These are phyloP conservation scores for Allophyes oxyacanthae DNA, from an alignment of 2,888 invertebrate species.

Conservation along the genomic window DNA sequence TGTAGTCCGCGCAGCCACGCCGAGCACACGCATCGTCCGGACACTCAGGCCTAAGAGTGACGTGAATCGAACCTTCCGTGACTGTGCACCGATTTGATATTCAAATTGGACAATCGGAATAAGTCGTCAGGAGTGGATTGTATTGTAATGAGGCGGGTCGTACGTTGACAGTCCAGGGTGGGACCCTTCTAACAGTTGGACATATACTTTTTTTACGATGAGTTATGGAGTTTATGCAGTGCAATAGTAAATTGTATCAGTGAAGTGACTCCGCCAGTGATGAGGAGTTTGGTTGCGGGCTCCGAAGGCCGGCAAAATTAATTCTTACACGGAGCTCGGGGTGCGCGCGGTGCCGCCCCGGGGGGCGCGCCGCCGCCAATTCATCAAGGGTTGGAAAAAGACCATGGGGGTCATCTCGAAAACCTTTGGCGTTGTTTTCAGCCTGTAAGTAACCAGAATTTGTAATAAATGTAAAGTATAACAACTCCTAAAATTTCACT, in stretches of 20 bases:
- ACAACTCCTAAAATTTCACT: not conserved
- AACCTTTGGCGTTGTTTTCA: constrained; percentile 94
- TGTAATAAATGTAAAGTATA: not conserved
- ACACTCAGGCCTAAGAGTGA: constrained; percentile 55
- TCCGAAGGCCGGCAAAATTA: constrained; percentile 81
- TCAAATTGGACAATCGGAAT: constrained; percentile 74
- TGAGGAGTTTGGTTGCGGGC: constrained; percentile 66
- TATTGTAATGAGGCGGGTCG: constrained; percentile 72
- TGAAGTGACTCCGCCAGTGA: constrained; percentile 77
- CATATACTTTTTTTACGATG: constrained; percentile 49
- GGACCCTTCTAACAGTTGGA: constrained; percentile 52
- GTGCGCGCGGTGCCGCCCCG: constrained; percentile 82
- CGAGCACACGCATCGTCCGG: constrained; percentile 68
- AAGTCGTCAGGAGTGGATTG: constrained; percentile 72
- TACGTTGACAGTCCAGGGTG: constrained; percentile 53
- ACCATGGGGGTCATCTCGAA: constrained; percentile 94
- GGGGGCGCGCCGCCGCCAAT: constrained; percentile 86
- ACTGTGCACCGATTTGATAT: constrained; percentile 72
- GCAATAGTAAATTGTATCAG: constrained; percentile 65
- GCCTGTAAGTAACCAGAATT: constrained; percentile 91
- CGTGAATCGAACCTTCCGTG: constrained; percentile 66
- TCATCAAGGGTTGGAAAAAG: constrained; percentile 87
- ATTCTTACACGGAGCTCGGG: constrained; percentile 82
- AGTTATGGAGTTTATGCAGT: constrained; percentile 70
- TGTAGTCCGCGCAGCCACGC: constrained; percentile 69